Percentiles rank a stretch among this genome's conserved stretches.
Evolutionary conservation across 2,888 invertebrate species (phyloP).

Genomic region (Acleris cristana): DNA sequence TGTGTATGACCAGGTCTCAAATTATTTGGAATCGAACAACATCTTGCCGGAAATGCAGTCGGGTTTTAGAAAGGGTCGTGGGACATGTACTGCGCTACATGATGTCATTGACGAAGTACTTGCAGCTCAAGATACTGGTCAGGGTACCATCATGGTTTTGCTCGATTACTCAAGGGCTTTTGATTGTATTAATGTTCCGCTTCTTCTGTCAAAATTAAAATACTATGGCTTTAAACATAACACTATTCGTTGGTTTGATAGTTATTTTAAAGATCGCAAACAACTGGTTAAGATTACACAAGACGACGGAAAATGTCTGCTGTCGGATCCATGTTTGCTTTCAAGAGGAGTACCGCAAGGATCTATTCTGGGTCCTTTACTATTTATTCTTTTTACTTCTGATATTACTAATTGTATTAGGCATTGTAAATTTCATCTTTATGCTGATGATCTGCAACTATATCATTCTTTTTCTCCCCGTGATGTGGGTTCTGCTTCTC

Average conservation of each 20-base stretch:
- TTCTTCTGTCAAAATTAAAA: neutral
- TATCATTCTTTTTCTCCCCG: too few species aligned
- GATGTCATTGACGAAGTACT: neutral
- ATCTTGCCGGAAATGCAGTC: neutral
- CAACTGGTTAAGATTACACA: neutral
- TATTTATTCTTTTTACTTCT: too few species aligned
- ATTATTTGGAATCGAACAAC: neutral
- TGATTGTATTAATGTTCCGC: neutral
- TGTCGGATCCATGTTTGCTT: too few species aligned
- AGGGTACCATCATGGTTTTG: neutral
- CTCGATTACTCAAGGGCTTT: neutral
- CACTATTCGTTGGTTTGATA: neutral
- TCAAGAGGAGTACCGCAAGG: too few species aligned
- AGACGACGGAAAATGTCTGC: too few species aligned
- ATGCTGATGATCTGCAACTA: too few species aligned
- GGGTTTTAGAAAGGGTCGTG: neutral
- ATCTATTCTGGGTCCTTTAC: too few species aligned
- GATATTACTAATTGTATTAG: too few species aligned
- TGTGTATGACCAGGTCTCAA: neutral
- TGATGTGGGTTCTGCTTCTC: too few species aligned
- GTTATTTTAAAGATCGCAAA: neutral
- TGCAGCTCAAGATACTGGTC: neutral
- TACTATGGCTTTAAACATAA: neutral
- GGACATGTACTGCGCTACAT: neutral
- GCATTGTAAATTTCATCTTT: too few species aligned